phyloP scores from a whole-genome alignment of 2,797 vertebrate species.

The Manis crassicaudata region DNA sequence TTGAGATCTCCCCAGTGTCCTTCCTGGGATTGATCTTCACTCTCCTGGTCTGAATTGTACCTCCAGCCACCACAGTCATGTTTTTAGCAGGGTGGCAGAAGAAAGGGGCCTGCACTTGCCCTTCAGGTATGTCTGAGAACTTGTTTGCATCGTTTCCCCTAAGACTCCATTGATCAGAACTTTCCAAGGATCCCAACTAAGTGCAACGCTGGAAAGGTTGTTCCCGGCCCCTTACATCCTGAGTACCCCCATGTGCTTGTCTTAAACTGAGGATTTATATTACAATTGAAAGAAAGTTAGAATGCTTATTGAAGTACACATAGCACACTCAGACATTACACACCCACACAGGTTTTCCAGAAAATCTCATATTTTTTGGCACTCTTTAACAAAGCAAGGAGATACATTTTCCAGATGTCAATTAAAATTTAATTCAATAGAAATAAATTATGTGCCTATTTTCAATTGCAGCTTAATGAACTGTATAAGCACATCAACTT shows the following conservation, averaged over 20 bases:
- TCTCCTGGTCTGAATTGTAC: neutral
- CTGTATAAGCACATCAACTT: neutral
- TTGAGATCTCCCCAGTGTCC: neutral
- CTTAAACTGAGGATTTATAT: neutral
- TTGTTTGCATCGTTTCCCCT: neutral
- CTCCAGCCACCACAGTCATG: neutral
- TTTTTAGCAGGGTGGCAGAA: neutral
- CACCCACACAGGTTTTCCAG: neutral
- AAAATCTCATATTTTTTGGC: slow-evolving; percentile 2
- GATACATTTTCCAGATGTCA: neutral
- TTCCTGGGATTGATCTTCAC: neutral
- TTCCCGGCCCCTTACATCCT: neutral
- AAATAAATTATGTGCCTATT: neutral
- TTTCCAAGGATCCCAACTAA: neutral
- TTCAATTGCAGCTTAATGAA: neutral
- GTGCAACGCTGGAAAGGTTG: neutral
- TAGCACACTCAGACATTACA: neutral
- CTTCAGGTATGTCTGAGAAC: neutral
- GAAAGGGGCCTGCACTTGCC: neutral
- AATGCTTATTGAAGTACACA: neutral
- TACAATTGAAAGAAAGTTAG: neutral
- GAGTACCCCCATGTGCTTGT: neutral
- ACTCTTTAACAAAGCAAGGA: neutral
- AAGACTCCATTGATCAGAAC: neutral
- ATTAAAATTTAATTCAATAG: neutral